These are phyloP conservation scores for Dryocosmus kuriphilus DNA, from an alignment of 2,888 invertebrate species.

Conservation along the genomic window DNA sequence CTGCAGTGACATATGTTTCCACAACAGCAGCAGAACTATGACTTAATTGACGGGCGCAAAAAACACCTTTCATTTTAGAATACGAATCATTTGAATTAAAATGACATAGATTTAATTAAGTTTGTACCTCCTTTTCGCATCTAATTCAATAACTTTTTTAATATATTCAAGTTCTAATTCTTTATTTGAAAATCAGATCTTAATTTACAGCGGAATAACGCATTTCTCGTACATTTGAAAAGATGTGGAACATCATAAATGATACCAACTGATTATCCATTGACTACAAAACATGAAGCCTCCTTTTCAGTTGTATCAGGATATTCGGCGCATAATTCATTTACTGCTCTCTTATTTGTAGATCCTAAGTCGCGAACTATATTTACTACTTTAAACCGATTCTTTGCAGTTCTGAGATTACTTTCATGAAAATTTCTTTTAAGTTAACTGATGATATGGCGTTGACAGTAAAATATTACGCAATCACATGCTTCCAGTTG, in stretches of 20 bases:
- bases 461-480: too few species aligned
- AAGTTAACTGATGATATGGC: too few species aligned
- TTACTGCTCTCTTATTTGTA: too few species aligned
- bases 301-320: constrained; percentile 34
- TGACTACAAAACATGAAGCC: constrained; percentile 47
- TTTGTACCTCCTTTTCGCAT: neutral
- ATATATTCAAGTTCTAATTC: neutral
- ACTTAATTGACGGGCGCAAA: neutral
- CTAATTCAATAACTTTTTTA: neutral
- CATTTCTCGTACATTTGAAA: constrained; percentile 1
- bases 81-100: neutral
- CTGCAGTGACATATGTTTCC: neutral
- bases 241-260: neutral
- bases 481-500: too few species aligned
- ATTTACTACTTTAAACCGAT: too few species aligned
- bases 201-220: neutral
- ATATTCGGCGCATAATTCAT: too few species aligned
- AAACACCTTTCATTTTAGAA: neutral
- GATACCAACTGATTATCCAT: constrained; percentile 40
- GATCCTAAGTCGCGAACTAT: too few species aligned
- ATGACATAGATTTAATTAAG: neutral
- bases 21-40: neutral
- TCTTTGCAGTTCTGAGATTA: too few species aligned
- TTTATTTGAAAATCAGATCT: neutral
- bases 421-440: too few species aligned